Evolutionary conservation across 2,888 invertebrate species (phyloP).

Genomic region (Caenorhabditis sulstoni): DNA sequence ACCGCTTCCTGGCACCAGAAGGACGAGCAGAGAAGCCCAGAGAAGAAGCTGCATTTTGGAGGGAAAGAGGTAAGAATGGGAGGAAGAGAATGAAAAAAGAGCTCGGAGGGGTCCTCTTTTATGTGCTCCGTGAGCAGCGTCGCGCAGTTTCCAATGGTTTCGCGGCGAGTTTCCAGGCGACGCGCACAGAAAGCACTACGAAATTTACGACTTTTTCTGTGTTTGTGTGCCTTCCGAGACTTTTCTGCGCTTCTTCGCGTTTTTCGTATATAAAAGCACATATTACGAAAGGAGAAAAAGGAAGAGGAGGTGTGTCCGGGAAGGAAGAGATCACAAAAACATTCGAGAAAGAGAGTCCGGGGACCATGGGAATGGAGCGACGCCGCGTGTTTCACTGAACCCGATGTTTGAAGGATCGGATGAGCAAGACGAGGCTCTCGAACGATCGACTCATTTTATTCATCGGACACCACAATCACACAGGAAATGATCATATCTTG

Average conservation of each 20-base stretch:
- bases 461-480: too few relatives aligned
- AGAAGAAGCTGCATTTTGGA: slow-evolving; percentile 23
- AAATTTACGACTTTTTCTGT: slow-evolving; percentile 29
- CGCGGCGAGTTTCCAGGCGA: slow-evolving; percentile 45
- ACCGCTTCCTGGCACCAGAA: slow-evolving; percentile 23
- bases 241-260: slow-evolving; percentile 13
- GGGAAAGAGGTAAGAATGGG: neutral
- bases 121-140: neutral
- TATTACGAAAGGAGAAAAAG: slow-evolving; percentile 13
- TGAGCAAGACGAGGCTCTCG: neutral
- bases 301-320: neutral
- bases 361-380: neutral
- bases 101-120: slow-evolving; percentile 20
- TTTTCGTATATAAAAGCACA: slow-evolving; percentile 21
- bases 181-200: slow-evolving; percentile 26
- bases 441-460: too few relatives aligned
- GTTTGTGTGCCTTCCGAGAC: slow-evolving; percentile 40
- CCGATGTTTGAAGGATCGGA: neutral
- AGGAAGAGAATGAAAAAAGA: slow-evolving; percentile 16
- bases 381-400: neutral
- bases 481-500: too few relatives aligned
- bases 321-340: slow-evolving; percentile 23
- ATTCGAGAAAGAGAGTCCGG: neutral
- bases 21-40: slow-evolving; percentile 7
- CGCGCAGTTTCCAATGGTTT: slow-evolving; percentile 47